Evolutionary conservation across 1,140 invertebrate genomes (phyloP).

Genomic region (Monomorium pharaonis): DNA sequence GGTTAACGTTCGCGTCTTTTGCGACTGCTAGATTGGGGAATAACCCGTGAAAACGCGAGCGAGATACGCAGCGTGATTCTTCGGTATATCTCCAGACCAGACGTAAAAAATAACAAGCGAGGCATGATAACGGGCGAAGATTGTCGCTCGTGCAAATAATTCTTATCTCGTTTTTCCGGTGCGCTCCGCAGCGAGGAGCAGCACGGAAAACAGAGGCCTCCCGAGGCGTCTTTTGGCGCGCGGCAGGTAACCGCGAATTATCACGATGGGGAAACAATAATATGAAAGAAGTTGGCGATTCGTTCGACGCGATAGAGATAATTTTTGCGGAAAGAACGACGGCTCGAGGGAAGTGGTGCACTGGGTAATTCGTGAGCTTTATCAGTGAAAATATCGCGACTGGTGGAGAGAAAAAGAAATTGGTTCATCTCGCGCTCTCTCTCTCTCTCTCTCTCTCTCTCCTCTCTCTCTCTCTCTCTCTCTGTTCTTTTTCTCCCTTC

Average conservation of each 20-base stretch:
- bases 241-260: background rate
- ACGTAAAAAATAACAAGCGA: slow-evolving; percentile 52
- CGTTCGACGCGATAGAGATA: background rate
- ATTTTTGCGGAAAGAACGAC: background rate
- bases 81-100: slow-evolving; percentile 48
- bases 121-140: slow-evolving; percentile 57
- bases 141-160: slow-evolving; percentile 62
- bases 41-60: background rate
- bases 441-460: background rate
- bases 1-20: background rate
- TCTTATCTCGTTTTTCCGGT: slow-evolving; percentile 61
- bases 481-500: too few species aligned
- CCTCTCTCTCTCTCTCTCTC: background rate
- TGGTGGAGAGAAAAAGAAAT: background rate
- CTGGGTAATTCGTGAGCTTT: background rate
- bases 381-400: slow-evolving; percentile 31
- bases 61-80: background rate
- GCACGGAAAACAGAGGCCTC: background rate
- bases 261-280: background rate
- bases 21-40: background rate
- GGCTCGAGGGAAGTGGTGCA: background rate
- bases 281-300: background rate
- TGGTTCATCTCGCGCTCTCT: background rate
- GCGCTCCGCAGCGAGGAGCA: background rate
- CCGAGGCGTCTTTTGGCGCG: background rate